phyloP scores from a whole-genome alignment of 1,140 invertebrate genomes.

The Leptinotarsa defecta region DNA sequence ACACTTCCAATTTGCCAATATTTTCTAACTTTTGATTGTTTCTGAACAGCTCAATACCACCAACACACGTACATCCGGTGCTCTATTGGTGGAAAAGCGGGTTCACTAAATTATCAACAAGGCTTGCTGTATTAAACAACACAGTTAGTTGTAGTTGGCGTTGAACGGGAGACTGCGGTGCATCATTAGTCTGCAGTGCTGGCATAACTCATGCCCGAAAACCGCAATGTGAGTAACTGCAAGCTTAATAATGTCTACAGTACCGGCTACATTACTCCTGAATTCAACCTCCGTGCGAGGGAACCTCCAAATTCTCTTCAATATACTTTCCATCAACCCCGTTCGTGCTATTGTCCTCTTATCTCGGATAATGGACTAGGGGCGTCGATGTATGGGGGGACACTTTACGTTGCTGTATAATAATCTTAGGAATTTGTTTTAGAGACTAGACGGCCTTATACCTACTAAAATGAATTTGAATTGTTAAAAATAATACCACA shows the following conservation, averaged over 20 bases:
- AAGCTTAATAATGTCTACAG: conserved; percentile 50
- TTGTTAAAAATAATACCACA: too few species aligned
- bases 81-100: conserved; percentile 28
- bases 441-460: too few species aligned
- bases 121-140: conserved; percentile 35
- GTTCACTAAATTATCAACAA: conserved; percentile 40
- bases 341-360: conserved; percentile 19
- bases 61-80: conserved; percentile 1
- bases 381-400: background rate
- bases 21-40: too few species aligned
- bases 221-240: conserved; percentile 52
- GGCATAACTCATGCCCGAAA: conserved; percentile 46
- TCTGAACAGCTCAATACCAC: background rate
- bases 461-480: too few species aligned
- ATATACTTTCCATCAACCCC: conserved; percentile 13
- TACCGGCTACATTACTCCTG: conserved; percentile 43
- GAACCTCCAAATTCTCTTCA: conserved; percentile 14
- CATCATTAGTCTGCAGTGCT: conserved; percentile 47
- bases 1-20: too few species aligned
- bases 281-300: conserved; percentile 12
- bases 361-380: background rate
- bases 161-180: conserved; percentile 37
- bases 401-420: too few species aligned
- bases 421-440: too few species aligned
- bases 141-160: conserved; percentile 36